Conservation (phyloP, 2,797 vertebrate species). For the Gallinago solitaria region DNA sequence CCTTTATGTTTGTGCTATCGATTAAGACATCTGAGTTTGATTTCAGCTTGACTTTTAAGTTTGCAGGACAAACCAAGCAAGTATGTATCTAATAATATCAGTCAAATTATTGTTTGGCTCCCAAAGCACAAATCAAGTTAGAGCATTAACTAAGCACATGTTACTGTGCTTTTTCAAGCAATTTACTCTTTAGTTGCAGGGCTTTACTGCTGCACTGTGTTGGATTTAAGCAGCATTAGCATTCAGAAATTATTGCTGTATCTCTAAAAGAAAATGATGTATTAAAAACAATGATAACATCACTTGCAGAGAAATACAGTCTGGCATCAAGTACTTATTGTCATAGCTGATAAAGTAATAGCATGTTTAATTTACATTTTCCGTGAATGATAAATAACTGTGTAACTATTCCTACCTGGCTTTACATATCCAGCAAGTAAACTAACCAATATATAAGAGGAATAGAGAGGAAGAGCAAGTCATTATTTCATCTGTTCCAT, state of each 20-base stretch:
- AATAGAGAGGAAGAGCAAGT: neutral
- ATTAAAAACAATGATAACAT: conserved; percentile 35
- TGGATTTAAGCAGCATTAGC: conserved; percentile 10
- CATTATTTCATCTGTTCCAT: conserved; percentile 49
- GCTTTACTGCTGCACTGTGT: neutral
- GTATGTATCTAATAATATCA: conserved; percentile 72
- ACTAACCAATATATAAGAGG: neutral
- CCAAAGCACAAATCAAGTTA: conserved; percentile 61
- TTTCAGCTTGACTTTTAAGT: conserved; percentile 77
- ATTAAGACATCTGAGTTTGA: conserved; percentile 79
- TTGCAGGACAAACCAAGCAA: conserved; percentile 61
- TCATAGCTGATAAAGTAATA: conserved; percentile 45
- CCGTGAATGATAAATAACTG: conserved; percentile 42
- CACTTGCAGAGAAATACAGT: conserved; percentile 32
- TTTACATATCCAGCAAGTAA: conserved; percentile 28
- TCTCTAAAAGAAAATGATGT: neutral
- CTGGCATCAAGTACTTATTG: conserved; percentile 42
- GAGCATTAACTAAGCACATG: conserved; percentile 43
- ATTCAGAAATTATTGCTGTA: neutral
- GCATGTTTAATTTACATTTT: conserved; percentile 50
- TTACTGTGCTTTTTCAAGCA: conserved; percentile 43
- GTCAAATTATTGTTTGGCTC: conserved; percentile 62
- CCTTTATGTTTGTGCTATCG: conserved; percentile 72
- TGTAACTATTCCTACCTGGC: neutral
- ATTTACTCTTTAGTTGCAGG: neutral